Base-by-base conservation (phyloP, 2,113 vertebrate genomes). In the Perca flavescens region DNA sequence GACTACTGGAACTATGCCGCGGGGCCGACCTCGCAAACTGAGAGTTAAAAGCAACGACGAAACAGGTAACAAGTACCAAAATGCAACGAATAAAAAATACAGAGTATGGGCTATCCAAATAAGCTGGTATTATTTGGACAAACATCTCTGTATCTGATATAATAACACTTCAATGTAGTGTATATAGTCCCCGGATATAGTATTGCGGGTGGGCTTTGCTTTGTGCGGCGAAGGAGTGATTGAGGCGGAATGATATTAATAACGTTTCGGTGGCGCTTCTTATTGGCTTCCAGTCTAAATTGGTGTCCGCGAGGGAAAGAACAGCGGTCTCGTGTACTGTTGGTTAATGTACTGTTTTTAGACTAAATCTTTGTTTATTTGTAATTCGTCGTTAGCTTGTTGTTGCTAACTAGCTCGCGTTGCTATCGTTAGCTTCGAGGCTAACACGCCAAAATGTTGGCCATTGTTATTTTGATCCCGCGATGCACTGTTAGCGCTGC, bases 111-210 rank as follows among this genome's bases (percentile, higher is more conserved):
- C 88, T 93, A 74, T 90, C 85, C 74, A 86, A 86, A 92, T 79
- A 89, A 40, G 53, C 52, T 70, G 28, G 28, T 74, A 73, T 76
- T 70, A 50, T 80, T 52, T 81, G 28, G 63, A 31, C 77, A 91
- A 88, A 86, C 84, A 25, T 6, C 65, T 80, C 87, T 68, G 94
- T 74, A 75, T 73, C 80, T 47, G 69, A 89, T 88, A 91, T 91
- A 94, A 91, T 89, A 83, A 57, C 91, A 92, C 78, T 93, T 95
- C 82, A 94, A 93, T 67, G 85, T 83, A 66, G 90, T 95, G 96
- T 94, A 97, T 97, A 96, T 97, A 98, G 97, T 97, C 96, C 97
- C 97, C 97, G 97, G 97, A 97, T 97, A 97, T 97, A 94, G 96
- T 95, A 94, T 87, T 94, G 93, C 93, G 90, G 93, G 91, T 92